Evolutionary conservation across 2,113 vertebrate species (phyloP).

Genomic region (Pandion haliaetus): DNA sequence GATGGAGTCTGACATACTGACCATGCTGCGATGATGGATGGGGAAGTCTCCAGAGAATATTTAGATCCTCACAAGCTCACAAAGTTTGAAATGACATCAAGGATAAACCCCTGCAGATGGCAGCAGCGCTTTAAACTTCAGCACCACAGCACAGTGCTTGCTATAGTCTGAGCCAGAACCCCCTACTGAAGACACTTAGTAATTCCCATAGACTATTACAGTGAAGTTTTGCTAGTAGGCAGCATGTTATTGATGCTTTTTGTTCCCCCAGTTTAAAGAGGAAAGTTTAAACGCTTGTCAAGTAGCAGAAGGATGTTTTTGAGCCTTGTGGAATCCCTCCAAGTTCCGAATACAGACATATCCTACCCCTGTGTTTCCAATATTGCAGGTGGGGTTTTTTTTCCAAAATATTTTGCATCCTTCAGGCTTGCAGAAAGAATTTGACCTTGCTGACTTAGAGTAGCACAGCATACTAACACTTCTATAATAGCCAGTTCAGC

Average conservation of each 20-base stretch:
- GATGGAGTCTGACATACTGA: neutral
- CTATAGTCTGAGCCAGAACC: neutral
- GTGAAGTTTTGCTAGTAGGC: neutral
- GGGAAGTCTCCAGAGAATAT: neutral
- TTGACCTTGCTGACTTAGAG: neutral
- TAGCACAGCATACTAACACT: neutral
- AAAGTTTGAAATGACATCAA: neutral
- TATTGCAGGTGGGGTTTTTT: neutral
- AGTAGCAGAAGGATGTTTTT: neutral
- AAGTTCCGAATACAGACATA: neutral
- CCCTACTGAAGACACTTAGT: too few relatives aligned
- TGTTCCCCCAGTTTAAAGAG: neutral
- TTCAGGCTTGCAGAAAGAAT: neutral
- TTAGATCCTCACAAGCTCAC: neutral
- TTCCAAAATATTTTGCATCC: neutral
- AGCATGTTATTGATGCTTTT: neutral
- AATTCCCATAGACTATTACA: neutral
- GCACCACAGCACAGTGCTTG: neutral
- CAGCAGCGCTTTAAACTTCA: conserved; percentile 72
- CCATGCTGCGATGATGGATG: neutral
- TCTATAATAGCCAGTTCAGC: neutral
- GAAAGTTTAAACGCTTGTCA: neutral
- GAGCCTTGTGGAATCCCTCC: neutral
- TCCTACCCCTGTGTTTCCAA: neutral
- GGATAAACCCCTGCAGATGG: conserved; percentile 72